Base-by-base conservation (phyloP, 2,113 vertebrate genomes). In the Nothobranchius kuhntae region DNA sequence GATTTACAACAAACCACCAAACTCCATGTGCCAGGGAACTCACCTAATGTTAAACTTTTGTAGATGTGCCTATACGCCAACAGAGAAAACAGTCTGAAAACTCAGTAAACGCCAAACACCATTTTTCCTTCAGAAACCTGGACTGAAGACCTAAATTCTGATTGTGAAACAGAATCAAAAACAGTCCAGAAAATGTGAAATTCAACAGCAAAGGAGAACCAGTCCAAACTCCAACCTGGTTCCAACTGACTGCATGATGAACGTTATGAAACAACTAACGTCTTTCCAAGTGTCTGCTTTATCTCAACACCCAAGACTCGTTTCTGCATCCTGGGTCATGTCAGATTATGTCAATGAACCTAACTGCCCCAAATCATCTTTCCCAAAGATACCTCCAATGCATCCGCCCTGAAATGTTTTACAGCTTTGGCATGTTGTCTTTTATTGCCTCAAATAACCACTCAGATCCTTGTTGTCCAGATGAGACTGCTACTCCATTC, bases 1-100 rank as follows among this genome's bases (percentile, higher is more conserved):
- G 52, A 62, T 76, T 35, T 47, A 17, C 26, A 61, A 7, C 61
- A 77, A 68, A 51, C 51, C 64, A 36, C 55, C 72, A 72, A 14
- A 61, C 21, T 36, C 59, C 60, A 44, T 42, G 24, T 15, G 4
- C 45, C 11, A 55, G 51, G 59, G 65, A 54, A 68, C 54, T 15
- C 61, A 21, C 58, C 54, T 63, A 66, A 50, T 66, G 56, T 46
- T 44, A 42, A 52, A 58, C 40, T 60, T 6, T 59, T 21, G 1
- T 12, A 44, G 35, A 47, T 40, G 35, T 53, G 46, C n/a, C 1
- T 1, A 21, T 21, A 40, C 38, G 4, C 38, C 1, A 15, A 47
- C 9, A 9, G 42, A 45, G 9, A 44, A 9, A 21, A 57, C 35
- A 17, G 13, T 6, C 53, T 35, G 11, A 53, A 30, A 53, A 30